phyloP scores from a whole-genome alignment of 30 jellyfish, hydroid and myxozoan species.

The Catostylus mosaicus region DNA sequence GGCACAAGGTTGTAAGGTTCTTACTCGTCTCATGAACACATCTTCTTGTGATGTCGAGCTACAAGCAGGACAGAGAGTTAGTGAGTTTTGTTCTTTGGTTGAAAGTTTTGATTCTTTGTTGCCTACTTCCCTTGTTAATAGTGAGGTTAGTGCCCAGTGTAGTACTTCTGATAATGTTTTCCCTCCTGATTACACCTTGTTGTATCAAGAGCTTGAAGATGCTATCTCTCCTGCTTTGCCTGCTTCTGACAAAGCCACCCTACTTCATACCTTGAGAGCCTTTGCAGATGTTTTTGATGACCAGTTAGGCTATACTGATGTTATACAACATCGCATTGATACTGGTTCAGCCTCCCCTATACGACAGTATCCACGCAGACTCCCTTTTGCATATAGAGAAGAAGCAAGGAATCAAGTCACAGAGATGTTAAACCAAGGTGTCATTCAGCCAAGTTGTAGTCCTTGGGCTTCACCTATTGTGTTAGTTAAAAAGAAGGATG shows the following conservation, averaged over 20 bases:
- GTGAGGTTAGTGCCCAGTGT: background rate
- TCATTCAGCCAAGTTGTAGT: conserved; percentile 32
- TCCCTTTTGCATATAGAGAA: conserved; percentile 52
- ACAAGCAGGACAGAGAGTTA: conserved; percentile 33
- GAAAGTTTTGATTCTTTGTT: background rate
- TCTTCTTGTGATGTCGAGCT: conserved; percentile 25
- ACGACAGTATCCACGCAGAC: too few species aligned
- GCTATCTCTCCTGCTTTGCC: background rate
- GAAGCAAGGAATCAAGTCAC: conserved; percentile 35
- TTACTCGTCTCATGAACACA: conserved; percentile 21
- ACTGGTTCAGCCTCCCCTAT: conserved; percentile 66
- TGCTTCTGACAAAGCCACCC: background rate
- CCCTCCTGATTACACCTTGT: too few species aligned
- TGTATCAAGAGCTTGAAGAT: conserved; percentile 6
- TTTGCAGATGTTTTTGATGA: conserved; percentile 35
- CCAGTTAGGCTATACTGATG: conserved; percentile 48
- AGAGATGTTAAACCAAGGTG: conserved; percentile 67
- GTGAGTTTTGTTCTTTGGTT: conserved; percentile 27
- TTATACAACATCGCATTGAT: conserved; percentile 28
- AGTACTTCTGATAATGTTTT: background rate
- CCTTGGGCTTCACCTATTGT: conserved; percentile 70
- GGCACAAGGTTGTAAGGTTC: conserved; percentile 14
- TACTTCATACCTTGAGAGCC: conserved; percentile 1
- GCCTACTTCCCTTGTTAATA: background rate
- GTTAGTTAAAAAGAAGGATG: conserved; percentile 74